A percentile compares a stretch with the other conserved stretches of the same genome.
Conservation (phyloP, 2,797 vertebrate species). For the Peromyscus eremicus region DNA sequence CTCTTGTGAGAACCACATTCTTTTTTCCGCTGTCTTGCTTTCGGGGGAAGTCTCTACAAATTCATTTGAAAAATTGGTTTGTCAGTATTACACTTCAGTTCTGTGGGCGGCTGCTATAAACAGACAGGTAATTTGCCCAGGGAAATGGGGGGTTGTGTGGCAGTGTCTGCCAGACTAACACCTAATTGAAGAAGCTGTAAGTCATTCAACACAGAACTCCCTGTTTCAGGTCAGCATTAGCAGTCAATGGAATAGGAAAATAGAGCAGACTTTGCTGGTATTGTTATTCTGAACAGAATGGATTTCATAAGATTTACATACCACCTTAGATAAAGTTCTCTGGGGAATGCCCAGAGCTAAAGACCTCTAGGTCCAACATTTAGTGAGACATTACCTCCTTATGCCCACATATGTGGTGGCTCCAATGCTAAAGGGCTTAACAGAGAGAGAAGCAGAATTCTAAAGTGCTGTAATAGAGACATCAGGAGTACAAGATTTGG, state of each 20-base stretch:
- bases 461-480: neutral
- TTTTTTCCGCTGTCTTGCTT: constrained; percentile 87
- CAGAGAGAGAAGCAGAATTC: neutral
- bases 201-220: constrained; percentile 20
- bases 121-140: constrained; percentile 70
- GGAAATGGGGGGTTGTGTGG: constrained; percentile 63
- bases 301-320: neutral
- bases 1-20: constrained; percentile 88
- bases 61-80: constrained; percentile 87
- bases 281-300: neutral
- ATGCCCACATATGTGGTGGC: neutral
- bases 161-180: constrained; percentile 42
- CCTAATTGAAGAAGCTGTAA: constrained; percentile 61
- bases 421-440: too few relatives aligned
- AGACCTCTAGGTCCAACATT: neutral
- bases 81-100: constrained; percentile 81
- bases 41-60: constrained; percentile 86
- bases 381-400: neutral
- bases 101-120: constrained; percentile 61
- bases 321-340: neutral
- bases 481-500: neutral
- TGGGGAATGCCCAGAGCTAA: neutral
- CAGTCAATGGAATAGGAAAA: neutral
- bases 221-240: neutral
- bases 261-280: neutral